phyloP scores from a whole-genome alignment of 2,113 vertebrate species.

The Gorsachius goisagi region DNA sequence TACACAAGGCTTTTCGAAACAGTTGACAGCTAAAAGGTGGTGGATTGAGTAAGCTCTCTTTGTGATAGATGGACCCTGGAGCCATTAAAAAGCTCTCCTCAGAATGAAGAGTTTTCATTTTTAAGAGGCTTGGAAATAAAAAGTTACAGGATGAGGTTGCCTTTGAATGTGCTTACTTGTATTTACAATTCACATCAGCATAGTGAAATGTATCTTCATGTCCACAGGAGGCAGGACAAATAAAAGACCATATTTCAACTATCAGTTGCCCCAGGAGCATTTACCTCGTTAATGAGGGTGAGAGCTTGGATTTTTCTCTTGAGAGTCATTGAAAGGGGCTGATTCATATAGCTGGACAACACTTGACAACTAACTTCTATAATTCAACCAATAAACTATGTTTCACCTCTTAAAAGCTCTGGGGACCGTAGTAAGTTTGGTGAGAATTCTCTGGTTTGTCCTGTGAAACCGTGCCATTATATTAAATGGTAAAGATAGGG shows the following conservation, averaged over 20 bases:
- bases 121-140: not conserved
- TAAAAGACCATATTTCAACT: not conserved
- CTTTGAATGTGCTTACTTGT: not conserved
- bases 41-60: not conserved
- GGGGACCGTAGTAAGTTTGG: not conserved
- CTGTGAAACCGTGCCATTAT: not conserved
- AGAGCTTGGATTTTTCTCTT: constrained; percentile 30
- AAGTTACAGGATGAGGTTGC: not conserved
- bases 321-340: constrained; percentile 16
- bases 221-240: not conserved
- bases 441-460: not conserved
- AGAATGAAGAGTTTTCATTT: not conserved
- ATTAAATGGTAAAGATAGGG: not conserved
- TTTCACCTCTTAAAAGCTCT: constrained; percentile 4
- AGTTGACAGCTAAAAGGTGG: not conserved
- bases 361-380: not conserved
- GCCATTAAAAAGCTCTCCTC: not conserved
- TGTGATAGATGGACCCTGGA: not conserved
- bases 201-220: not conserved
- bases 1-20: not conserved
- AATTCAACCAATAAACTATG: constrained; percentile 16
- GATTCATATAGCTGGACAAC: not conserved
- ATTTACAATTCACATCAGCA: not conserved
- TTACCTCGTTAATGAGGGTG: constrained; percentile 32
- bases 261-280: not conserved